Conservation (phyloP, 2,797 vertebrate species). For the Karalla daura region DNA sequence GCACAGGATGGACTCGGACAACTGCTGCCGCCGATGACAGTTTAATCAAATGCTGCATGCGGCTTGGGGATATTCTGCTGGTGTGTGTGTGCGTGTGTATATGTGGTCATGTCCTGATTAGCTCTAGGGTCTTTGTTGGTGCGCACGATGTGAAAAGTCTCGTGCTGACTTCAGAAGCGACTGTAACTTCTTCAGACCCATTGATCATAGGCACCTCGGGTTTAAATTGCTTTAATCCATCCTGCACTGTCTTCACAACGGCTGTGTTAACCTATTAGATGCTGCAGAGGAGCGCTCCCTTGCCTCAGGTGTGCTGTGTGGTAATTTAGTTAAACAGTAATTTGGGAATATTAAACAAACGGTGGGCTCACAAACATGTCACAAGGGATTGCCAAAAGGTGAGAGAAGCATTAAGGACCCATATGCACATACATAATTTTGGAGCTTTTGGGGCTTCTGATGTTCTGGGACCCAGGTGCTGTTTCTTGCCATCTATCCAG, state of each 20-base stretch:
- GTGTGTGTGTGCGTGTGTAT: background rate
- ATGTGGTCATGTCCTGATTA: slow-evolving; percentile 15
- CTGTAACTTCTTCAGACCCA: slow-evolving; percentile 2
- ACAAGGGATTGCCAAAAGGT: background rate
- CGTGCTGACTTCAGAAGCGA: background rate
- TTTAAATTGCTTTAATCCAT: background rate
- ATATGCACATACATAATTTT: background rate
- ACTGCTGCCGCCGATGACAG: slow-evolving; percentile 43
- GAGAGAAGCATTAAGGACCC: background rate
- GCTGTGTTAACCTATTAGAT: background rate
- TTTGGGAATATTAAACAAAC: background rate
- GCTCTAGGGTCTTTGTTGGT: background rate
- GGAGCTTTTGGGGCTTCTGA: background rate
- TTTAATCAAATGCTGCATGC: slow-evolving; percentile 57
- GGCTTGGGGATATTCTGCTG: slow-evolving; percentile 12
- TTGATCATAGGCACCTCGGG: background rate
- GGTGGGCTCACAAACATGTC: background rate
- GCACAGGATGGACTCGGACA: slow-evolving; percentile 36
- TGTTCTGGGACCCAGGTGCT: background rate
- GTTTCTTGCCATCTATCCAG: too few relatives aligned
- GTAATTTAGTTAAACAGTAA: background rate
- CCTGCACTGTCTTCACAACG: too few relatives aligned
- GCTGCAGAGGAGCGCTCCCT: background rate
- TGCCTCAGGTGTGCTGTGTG: background rate
- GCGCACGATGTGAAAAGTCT: background rate